These are phyloP conservation scores for Alectoris magna DNA, from an alignment of 2,797 vertebrate genomes.

Conservation along the genomic window DNA sequence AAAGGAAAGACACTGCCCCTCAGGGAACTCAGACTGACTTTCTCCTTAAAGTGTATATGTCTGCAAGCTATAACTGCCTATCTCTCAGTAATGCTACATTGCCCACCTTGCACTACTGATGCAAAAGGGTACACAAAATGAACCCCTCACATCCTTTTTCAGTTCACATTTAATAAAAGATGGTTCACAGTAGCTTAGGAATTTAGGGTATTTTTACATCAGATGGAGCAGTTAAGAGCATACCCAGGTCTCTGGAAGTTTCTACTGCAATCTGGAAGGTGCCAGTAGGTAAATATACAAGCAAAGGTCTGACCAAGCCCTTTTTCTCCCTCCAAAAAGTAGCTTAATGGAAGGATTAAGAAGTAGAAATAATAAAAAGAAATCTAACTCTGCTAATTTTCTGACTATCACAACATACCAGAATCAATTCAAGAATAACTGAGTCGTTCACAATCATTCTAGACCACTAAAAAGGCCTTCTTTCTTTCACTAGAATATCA, in stretches of 20 bases:
- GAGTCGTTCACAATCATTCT: neutral
- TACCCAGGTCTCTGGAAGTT: neutral
- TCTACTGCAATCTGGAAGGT: neutral
- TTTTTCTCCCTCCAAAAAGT: neutral
- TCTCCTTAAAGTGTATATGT: rapidly evolving
- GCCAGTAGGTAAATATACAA: neutral
- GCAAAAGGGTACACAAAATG: neutral
- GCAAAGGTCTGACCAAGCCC: neutral
- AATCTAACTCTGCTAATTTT: neutral
- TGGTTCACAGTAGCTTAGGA: neutral
- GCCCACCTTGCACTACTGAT: neutral
- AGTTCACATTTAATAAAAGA: neutral
- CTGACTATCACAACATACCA: neutral
- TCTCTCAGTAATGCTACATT: neutral
- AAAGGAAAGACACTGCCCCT: neutral
- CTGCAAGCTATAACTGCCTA: neutral
- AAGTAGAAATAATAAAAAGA: neutral
- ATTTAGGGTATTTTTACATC: neutral
- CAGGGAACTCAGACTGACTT: neutral
- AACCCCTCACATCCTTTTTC: neutral
- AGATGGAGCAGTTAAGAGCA: neutral
- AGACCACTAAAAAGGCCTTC: neutral
- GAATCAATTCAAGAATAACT: neutral
- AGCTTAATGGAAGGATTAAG: neutral
- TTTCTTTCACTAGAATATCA: neutral